These are phyloP conservation scores for Graptemys geographica DNA, from an alignment of 2,797 vertebrate genomes.

Conservation along the genomic window DNA sequence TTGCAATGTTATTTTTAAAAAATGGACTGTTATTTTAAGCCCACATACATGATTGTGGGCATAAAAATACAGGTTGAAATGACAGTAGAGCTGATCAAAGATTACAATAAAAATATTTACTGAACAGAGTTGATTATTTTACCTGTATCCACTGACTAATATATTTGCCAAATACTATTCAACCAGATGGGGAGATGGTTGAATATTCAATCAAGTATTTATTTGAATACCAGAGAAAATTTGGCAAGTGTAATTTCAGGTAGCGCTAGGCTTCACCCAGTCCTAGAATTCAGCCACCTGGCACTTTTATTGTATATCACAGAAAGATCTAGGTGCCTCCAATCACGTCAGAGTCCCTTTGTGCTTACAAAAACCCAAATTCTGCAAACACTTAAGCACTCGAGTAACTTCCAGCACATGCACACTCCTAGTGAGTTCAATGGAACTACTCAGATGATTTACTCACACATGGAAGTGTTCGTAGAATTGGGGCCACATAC, in stretches of 20 bases:
- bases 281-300: not conserved
- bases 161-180: not conserved
- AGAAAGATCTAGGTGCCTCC: not conserved
- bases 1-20: not conserved
- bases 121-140: slow-evolving; percentile 6
- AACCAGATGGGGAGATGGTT: not conserved
- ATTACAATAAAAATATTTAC: not conserved
- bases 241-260: not conserved
- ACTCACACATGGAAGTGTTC: not conserved
- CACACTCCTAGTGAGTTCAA: not conserved
- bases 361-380: not conserved
- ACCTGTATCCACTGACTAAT: not conserved
- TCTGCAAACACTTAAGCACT: not conserved
- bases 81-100: not conserved
- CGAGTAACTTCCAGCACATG: not conserved
- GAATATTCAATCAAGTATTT: slow-evolving; percentile 6
- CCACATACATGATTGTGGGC: not conserved
- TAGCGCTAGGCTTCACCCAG: not conserved
- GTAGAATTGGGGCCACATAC: not conserved
- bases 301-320: not conserved
- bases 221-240: not conserved
- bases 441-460: not conserved
- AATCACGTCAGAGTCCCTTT: not conserved
- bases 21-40: not conserved
- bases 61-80: not conserved